Conservation (phyloP, 2,888 invertebrate species). For the Diarsia brunnea region DNA sequence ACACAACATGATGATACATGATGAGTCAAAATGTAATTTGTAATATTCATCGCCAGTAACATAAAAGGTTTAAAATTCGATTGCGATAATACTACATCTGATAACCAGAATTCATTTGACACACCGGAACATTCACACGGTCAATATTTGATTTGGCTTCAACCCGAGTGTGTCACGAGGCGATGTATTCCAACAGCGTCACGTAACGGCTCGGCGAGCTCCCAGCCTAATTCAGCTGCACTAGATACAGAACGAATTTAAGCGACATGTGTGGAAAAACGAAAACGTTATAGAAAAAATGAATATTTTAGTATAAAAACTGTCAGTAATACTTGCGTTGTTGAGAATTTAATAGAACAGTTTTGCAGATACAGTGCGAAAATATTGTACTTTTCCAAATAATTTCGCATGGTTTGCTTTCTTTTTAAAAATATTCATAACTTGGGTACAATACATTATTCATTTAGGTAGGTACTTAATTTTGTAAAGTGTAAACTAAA, state of each 20-base stretch:
- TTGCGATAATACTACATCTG: no score
- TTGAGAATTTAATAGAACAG: neutral
- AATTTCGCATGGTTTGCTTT: neutral
- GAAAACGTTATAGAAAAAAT: neutral
- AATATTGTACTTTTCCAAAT: neutral
- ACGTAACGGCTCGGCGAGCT: slow-evolving; percentile 21
- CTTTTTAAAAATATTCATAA: neutral
- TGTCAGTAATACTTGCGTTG: neutral
- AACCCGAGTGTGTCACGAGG: slow-evolving; percentile 60
- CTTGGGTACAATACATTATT: no score
- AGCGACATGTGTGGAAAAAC: neutral
- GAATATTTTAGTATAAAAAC: neutral
- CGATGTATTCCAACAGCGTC: slow-evolving; percentile 66
- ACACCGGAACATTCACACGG: no score
- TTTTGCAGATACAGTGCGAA: neutral
- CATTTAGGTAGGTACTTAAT: no score
- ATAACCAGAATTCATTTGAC: no score
- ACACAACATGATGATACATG: no score
- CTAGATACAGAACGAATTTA: slow-evolving; percentile 23
- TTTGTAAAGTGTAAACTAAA: slow-evolving; percentile 1
- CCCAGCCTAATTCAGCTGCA: slow-evolving; percentile 22
- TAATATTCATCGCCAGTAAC: no score
- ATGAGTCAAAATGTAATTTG: no score
- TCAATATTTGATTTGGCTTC: slow-evolving; percentile 73
- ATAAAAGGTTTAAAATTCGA: no score